Evolutionary conservation across 1,140 invertebrate species (phyloP).

Genomic region (Drosophila carrolli): DNA sequence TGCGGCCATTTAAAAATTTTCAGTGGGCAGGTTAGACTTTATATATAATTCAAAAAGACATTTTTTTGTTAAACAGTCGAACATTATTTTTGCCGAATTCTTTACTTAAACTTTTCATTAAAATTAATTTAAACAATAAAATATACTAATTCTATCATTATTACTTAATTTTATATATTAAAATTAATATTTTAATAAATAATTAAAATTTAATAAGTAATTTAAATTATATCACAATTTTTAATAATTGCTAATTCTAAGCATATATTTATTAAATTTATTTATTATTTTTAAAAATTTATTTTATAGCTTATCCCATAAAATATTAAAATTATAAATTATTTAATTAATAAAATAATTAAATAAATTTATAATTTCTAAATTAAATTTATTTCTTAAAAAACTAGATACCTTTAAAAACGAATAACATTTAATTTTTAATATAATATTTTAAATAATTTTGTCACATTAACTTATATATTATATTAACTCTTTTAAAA

Average conservation of each 20-base stretch:
- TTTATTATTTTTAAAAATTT: slow-evolving; percentile 78
- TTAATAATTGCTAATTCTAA: slow-evolving; percentile 76
- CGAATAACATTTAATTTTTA: slow-evolving; percentile 87
- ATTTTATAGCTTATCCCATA: slow-evolving; percentile 72
- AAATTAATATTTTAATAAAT: slow-evolving; percentile 85
- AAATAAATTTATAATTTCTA: slow-evolving; percentile 80
- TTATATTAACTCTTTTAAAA: slow-evolving; percentile 87
- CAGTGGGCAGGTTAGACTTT: slow-evolving; percentile 86
- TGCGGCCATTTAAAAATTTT: too few species aligned
- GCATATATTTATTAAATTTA: slow-evolving; percentile 73
- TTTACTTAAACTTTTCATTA: slow-evolving; percentile 85
- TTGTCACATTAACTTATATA: slow-evolving; percentile 85
- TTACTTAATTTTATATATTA: slow-evolving; percentile 80
- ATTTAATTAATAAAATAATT: slow-evolving; percentile 70
- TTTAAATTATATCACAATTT: slow-evolving; percentile 81
- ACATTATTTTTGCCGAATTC: slow-evolving; percentile 88
- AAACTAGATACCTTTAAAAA: slow-evolving; percentile 88
- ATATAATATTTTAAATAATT: slow-evolving; percentile 86
- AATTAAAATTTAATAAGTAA: slow-evolving; percentile 84
- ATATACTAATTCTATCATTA: slow-evolving; percentile 87
- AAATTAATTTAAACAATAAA: slow-evolving; percentile 71
- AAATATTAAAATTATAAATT: slow-evolving; percentile 64
- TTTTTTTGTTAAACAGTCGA: slow-evolving; percentile 91
- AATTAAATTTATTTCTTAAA: slow-evolving; percentile 87
- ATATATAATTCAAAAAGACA: slow-evolving; percentile 87